Evolutionary conservation across 1,140 invertebrate genomes (phyloP).

Genomic region (Lucilia sericata): DNA sequence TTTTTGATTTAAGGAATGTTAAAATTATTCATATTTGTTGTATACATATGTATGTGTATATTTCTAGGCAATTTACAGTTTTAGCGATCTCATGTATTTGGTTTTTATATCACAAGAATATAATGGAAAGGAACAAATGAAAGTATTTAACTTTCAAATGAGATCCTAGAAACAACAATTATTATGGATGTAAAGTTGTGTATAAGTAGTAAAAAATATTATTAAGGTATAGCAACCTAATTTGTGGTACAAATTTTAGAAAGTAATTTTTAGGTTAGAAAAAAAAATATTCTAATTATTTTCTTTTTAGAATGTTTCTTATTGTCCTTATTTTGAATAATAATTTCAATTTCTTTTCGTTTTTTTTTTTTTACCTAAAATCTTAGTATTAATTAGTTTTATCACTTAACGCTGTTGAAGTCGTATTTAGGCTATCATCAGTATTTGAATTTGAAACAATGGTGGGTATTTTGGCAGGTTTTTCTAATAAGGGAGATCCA

Average conservation of each 20-base stretch:
- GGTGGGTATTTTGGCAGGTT: conserved; percentile 1
- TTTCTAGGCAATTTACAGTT: too few species aligned
- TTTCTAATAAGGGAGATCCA: conserved; percentile 44
- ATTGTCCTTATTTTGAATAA: not conserved
- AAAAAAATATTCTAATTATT: not conserved
- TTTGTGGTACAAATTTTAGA: not conserved
- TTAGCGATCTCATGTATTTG: too few species aligned
- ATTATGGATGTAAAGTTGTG: too few species aligned
- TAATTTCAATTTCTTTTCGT: not conserved
- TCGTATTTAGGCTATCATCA: conserved; percentile 36
- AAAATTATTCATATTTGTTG: too few species aligned
- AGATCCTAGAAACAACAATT: too few species aligned
- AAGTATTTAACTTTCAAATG: too few species aligned
- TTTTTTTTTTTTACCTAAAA: not conserved
- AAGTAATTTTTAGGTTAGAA: too few species aligned
- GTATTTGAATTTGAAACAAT: conserved; percentile 40
- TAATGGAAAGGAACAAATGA: too few species aligned
- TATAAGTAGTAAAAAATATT: too few species aligned
- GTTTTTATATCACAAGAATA: too few species aligned
- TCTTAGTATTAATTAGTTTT: not conserved
- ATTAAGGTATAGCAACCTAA: not conserved
- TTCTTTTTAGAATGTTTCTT: not conserved
- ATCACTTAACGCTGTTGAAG: conserved; percentile 23
- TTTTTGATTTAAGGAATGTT: not conserved
- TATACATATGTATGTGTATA: too few species aligned